Conservation (phyloP, 2,888 invertebrate genomes). For the Capitulum mitella region DNA sequence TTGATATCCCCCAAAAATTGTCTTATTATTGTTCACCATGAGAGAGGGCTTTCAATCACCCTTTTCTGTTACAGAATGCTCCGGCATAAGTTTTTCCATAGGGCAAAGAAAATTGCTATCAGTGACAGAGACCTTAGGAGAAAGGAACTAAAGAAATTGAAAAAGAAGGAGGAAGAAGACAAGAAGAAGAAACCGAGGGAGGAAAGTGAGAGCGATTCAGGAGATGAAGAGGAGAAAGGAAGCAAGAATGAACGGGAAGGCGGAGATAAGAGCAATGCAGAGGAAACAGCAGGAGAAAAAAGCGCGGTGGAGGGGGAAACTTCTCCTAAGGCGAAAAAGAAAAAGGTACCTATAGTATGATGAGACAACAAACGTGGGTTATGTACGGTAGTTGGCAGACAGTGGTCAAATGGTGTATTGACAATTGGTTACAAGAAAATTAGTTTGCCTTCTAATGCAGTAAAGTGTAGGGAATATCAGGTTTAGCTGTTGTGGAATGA, state of each 20-base stretch:
- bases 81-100: slow-evolving; percentile 87
- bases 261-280: slow-evolving; percentile 30
- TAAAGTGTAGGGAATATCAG: too few species aligned
- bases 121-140: slow-evolving; percentile 56
- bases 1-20: too few species aligned
- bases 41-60: too few species aligned
- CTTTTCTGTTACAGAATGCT: slow-evolving; percentile 65
- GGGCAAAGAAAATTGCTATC: slow-evolving; percentile 79
- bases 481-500: too few species aligned
- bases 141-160: slow-evolving; percentile 46
- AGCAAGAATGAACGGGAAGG: slow-evolving; percentile 42
- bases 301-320: neutral
- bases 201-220: slow-evolving; percentile 39
- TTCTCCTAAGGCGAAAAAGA: slow-evolving; percentile 48
- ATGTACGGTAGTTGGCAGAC: too few species aligned
- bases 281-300: neutral
- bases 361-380: too few species aligned
- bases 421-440: too few species aligned
- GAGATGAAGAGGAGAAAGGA: slow-evolving; percentile 27
- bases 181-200: slow-evolving; percentile 50
- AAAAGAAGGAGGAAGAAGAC: slow-evolving; percentile 46
- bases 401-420: too few species aligned
- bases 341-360: too few species aligned
- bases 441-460: too few species aligned
- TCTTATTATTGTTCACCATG: too few species aligned